Evolutionary conservation across 2,797 vertebrate species (phyloP).

Genomic region (Rhynchonycteris naso): DNA sequence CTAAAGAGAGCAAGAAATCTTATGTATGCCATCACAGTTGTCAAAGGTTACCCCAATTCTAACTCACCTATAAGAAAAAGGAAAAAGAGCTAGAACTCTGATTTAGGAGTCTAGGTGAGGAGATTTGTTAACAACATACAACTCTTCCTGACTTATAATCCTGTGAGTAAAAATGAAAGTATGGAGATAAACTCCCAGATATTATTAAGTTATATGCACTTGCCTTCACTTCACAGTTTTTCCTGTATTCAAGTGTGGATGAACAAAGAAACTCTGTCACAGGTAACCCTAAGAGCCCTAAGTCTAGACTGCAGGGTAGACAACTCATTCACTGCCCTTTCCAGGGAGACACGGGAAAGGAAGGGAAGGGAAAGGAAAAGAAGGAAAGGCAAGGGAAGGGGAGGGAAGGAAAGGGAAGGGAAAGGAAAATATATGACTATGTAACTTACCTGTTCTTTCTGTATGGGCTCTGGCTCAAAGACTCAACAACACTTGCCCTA

Average conservation of each 20-base stretch:
- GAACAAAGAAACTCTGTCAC: not conserved
- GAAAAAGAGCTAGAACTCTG: not conserved
- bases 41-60: not conserved
- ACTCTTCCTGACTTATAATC: not conserved
- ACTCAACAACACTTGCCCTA: not conserved
- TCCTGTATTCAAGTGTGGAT: not conserved
- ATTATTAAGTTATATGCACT: not conserved
- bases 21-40: not conserved
- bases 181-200: not conserved
- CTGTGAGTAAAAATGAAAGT: not conserved
- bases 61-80: not conserved
- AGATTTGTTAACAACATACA: not conserved
- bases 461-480: fast-evolving
- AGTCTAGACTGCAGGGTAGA: not conserved
- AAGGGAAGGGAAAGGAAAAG: not conserved
- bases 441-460: not conserved
- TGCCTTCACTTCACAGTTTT: not conserved
- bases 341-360: not conserved
- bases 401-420: not conserved
- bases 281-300: not conserved
- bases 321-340: not conserved
- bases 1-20: not conserved
- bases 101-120: not conserved
- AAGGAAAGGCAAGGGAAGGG: not conserved
- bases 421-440: not conserved